A percentile compares a stretch with the other conserved stretches of the same genome.
Evolutionary conservation across 2,113 vertebrate genomes (phyloP).

Genomic region (Psammodynastes pulverulentus): DNA sequence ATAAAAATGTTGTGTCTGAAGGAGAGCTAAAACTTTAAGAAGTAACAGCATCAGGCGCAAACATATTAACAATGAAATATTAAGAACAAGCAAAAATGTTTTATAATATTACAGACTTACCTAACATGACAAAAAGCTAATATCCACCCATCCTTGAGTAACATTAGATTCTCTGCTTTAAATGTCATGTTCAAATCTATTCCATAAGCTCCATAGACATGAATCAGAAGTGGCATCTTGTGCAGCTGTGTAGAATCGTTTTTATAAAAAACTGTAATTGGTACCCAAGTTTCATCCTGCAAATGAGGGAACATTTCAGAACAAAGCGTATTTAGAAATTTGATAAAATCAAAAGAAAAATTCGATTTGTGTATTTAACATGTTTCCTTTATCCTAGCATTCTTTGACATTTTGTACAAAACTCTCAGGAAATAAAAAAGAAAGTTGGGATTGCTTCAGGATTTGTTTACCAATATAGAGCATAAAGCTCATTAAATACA

Average conservation of each 20-base stretch:
- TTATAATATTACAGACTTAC: conserved; percentile 66
- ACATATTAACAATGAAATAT: neutral
- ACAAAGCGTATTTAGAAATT: conserved; percentile 62
- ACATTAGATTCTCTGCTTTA: conserved; percentile 82
- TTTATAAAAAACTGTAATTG: conserved; percentile 86
- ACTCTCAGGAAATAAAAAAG: conserved; percentile 59
- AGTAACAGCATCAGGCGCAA: neutral
- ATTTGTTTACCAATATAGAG: conserved; percentile 45
- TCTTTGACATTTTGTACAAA: conserved; percentile 62
- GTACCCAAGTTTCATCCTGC: conserved; percentile 88
- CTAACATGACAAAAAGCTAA: conserved; percentile 95
- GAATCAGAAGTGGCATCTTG: conserved; percentile 82
- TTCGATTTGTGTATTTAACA: conserved; percentile 67
- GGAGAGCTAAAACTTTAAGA: neutral
- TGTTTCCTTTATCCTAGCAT: conserved; percentile 65
- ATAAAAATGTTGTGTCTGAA: neutral
- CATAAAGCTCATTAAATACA: conserved; percentile 64
- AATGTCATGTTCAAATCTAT: conserved; percentile 89
- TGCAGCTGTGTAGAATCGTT: conserved; percentile 66
- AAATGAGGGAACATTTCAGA: conserved; percentile 64
- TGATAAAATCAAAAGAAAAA: conserved; percentile 61
- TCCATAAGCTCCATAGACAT: conserved; percentile 96
- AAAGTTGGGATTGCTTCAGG: conserved; percentile 57
- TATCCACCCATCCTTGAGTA: conserved; percentile 90
- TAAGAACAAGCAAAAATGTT: conserved; percentile 23